Conservation (phyloP, 2,888 invertebrate species). For the Eupithecia centaureata region DNA sequence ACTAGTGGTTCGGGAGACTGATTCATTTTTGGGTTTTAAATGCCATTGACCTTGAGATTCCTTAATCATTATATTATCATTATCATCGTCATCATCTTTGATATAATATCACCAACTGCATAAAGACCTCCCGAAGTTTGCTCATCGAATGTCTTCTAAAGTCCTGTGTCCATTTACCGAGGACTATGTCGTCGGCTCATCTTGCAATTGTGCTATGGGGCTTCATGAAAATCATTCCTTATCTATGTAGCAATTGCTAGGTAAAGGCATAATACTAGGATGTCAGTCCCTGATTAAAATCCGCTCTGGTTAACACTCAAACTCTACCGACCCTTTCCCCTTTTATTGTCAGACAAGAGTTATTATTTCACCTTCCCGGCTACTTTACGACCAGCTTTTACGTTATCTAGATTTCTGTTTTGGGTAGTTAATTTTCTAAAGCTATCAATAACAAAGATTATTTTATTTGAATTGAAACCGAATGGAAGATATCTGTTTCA, state of each 20-base stretch:
- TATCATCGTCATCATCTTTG: background rate
- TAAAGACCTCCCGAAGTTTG: background rate
- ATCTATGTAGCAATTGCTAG: too few species aligned
- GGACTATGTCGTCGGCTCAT: too few species aligned
- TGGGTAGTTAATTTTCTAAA: conserved; percentile 51
- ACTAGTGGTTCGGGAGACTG: conserved; percentile 27
- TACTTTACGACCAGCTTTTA: conserved; percentile 58
- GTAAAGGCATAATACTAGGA: background rate
- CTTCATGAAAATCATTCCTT: too few species aligned
- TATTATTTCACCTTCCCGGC: conserved; percentile 44
- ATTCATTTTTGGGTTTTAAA: conserved; percentile 17
- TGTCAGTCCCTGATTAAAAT: background rate
- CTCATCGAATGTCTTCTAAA: too few species aligned
- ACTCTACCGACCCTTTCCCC: background rate
- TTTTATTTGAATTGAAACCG: conserved; percentile 15
- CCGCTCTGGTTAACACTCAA: background rate
- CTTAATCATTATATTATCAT: background rate
- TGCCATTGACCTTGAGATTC: background rate
- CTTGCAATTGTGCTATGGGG: too few species aligned
- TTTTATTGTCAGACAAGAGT: background rate
- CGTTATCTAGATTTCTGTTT: conserved; percentile 51
- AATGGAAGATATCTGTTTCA: conserved; percentile 25
- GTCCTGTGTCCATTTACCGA: too few species aligned
- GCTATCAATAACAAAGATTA: conserved; percentile 27
- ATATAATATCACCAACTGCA: background rate